Conservation (phyloP, 2,888 invertebrate genomes). For the Biston betularia region DNA sequence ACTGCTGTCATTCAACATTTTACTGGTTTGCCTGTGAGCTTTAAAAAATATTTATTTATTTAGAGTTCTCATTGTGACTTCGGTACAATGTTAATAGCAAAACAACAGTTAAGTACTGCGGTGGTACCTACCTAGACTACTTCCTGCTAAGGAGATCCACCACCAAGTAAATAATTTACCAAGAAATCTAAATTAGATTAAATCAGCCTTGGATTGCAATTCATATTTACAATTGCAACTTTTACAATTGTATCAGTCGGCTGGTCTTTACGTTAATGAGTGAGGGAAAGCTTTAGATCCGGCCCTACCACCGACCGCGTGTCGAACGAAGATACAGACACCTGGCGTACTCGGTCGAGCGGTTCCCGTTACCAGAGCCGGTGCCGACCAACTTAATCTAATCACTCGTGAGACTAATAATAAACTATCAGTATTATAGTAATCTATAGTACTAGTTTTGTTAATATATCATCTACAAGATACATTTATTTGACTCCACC, state of each 20-base stretch:
- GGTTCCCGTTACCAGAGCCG: slow-evolving; percentile 68
- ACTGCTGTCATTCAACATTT: not conserved
- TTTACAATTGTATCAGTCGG: not conserved
- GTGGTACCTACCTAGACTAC: no score
- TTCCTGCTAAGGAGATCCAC: no score
- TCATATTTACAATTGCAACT: not conserved
- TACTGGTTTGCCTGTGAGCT: not conserved
- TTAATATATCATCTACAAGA: not conserved
- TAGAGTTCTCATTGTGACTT: no score
- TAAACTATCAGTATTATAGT: slow-evolving; percentile 38
- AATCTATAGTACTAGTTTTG: not conserved
- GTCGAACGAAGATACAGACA: slow-evolving; percentile 46
- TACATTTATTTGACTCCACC: no score
- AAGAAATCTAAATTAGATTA: not conserved
- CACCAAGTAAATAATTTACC: no score
- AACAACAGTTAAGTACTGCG: no score
- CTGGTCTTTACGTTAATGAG: not conserved
- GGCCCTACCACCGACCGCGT: slow-evolving; percentile 46
- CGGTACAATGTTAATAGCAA: not conserved
- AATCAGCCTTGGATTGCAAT: not conserved
- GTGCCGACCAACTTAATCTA: slow-evolving; percentile 66
- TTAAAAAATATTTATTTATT: not conserved
- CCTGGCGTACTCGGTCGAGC: slow-evolving; percentile 57
- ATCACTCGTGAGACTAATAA: slow-evolving; percentile 33
- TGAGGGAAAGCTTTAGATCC: slow-evolving; percentile 41